These are phyloP conservation scores for Aurelia aurita DNA, from an alignment of 30 jellyfish, hydroid and myxozoan species.

Conservation along the genomic window DNA sequence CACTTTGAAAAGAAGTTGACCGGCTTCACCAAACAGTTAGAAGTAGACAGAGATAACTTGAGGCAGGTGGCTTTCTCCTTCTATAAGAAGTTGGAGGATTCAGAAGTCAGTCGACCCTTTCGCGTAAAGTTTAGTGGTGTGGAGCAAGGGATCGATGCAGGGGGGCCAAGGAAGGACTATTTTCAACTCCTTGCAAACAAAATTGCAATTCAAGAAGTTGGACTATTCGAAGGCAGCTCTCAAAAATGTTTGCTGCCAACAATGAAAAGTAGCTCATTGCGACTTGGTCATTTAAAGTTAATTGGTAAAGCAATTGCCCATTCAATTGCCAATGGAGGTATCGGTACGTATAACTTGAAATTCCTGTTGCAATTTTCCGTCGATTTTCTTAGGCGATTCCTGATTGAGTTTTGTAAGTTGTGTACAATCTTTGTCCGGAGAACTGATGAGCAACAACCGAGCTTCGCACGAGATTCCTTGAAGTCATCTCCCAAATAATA, in stretches of 20 bases:
- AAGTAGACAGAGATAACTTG: too few species aligned
- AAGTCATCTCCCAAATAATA: too few species aligned
- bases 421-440: too few species aligned
- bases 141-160: not conserved
- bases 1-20: too few species aligned
- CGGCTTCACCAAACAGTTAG: too few species aligned
- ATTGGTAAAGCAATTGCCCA: not conserved
- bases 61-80: not conserved
- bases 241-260: not conserved
- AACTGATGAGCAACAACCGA: too few species aligned
- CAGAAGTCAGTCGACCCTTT: not conserved
- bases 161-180: not conserved
- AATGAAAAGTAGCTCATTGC: conserved; percentile 4
- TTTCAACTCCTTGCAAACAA: conserved; percentile 2
- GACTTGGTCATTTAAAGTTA: not conserved
- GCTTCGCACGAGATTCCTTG: too few species aligned
- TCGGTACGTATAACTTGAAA: not conserved
- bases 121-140: not conserved
- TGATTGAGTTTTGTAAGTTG: too few species aligned
- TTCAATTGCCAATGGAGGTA: conserved; percentile 6
- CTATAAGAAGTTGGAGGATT: not conserved
- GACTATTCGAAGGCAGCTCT: not conserved
- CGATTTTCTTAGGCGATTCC: too few species aligned
- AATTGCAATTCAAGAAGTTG: not conserved
- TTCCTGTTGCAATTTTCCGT: not conserved